A percentile compares a stretch with the other conserved stretches of the same genome.
phyloP scores from a whole-genome alignment of 1,140 invertebrate genomes.

The Drosophila kepulauana region DNA sequence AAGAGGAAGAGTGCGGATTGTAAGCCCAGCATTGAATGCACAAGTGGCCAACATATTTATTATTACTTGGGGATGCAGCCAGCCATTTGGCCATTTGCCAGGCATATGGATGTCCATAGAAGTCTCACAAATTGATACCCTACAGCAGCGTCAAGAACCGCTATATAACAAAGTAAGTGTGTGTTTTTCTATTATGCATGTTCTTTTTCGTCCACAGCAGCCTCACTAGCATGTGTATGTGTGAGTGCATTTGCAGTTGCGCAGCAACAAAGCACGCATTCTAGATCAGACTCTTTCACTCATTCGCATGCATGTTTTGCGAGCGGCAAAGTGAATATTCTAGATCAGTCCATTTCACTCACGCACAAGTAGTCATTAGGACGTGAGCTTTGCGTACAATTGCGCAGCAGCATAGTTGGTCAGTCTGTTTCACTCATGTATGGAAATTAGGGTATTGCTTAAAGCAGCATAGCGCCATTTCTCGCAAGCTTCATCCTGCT shows the following conservation, averaged over 20 bases:
- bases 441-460: constrained; percentile 50
- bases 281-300: too few species aligned
- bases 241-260: not conserved
- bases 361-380: too few species aligned
- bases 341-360: too few species aligned
- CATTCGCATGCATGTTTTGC: too few species aligned
- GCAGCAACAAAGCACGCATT: not conserved
- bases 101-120: not conserved
- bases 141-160: not conserved
- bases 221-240: not conserved
- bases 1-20: constrained; percentile 7
- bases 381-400: not conserved
- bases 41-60: constrained; percentile 66
- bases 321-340: too few species aligned
- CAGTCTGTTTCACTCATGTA: not conserved
- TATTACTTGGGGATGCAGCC: not conserved
- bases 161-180: not conserved
- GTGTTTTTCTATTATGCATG: not conserved
- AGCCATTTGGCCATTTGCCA: constrained; percentile 26
- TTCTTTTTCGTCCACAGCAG: not conserved
- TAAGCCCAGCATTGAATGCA: constrained; percentile 51
- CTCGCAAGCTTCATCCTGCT: constrained; percentile 19
- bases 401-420: not conserved
- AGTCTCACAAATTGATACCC: constrained; percentile 15
- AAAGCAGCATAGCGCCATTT: not conserved